Base-by-base conservation (phyloP, 1,140 invertebrate species). In the Drosophila orosa region DNA sequence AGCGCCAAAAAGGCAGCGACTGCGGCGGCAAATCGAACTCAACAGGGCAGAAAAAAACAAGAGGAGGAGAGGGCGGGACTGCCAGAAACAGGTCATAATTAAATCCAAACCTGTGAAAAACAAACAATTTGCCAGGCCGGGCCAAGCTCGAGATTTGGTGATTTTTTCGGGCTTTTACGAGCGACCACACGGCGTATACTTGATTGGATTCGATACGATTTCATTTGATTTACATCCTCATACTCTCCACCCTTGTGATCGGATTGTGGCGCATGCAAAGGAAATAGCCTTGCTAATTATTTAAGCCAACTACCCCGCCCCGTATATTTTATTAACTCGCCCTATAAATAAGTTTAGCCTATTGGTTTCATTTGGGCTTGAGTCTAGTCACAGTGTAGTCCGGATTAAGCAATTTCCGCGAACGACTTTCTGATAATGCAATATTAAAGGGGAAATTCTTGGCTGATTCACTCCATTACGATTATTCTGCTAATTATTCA, bases 201-300 rank as follows among this genome's bases (percentile, higher is more conserved):
- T 82, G 62, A 85, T 74, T 69, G 66, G 42, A 86, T 86, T 86
- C 71, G 82, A 69, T 87, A 87, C 83, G 84, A 87, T 89, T 90
- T 90, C 73, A 67, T 89, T 89, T 77, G 73, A 83, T 89, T 87
- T 76, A 83, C 81, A 85, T 87, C 66, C 79, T 82, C 80, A 87
- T 87, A 74, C 58, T 45, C 58, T 48, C 50, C 54, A 71, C 65
- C 65, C 68, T 71, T 71, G 68, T 71, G 68, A 71, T 71, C 62
- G 39, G 24, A 33, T 40, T 61, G 31, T 19, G 25, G 62, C 58
- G 45, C 50, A 71, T 50, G 63, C 37, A 19, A 29, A 42, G 39
- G 39, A 58, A 78, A 86, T 82, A 60, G 59, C 72, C 44, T 1
- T 47, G 79, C 55, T 89, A 87, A 87, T 89, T 83, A 33, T 12